Percentiles rank a stretch among this genome's conserved stretches.
These are phyloP conservation scores for Leuciscus waleckii DNA, from an alignment of 2,797 vertebrate species.

Conservation along the genomic window DNA sequence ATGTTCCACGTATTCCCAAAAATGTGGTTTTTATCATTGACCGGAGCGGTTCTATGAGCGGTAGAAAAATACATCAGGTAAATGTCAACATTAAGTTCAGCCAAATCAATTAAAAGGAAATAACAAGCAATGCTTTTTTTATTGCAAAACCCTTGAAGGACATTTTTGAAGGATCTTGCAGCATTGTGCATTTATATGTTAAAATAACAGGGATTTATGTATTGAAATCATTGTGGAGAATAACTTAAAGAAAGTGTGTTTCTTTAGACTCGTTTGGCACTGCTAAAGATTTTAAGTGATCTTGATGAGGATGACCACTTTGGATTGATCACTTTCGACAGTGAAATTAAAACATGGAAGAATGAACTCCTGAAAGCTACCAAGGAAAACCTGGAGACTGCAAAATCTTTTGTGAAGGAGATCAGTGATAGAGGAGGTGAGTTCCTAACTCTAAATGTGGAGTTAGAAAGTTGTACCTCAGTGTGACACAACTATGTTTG, in stretches of 20 bases:
- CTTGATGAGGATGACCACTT: constrained; percentile 85
- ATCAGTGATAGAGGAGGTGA: constrained; percentile 82
- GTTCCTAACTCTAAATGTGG: not conserved
- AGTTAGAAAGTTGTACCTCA: not conserved
- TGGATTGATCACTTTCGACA: constrained; percentile 83
- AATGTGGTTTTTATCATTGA: constrained; percentile 83
- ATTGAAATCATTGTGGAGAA: not conserved
- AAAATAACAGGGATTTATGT: not conserved
- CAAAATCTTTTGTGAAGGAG: constrained; percentile 72
- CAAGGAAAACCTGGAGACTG: constrained; percentile 70
- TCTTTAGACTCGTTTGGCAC: constrained; percentile 83
- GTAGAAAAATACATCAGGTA: constrained; percentile 80
- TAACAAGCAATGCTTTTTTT: not conserved
- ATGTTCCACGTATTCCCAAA: constrained; percentile 76
- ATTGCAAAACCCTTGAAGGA: not conserved
- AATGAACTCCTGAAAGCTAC: constrained; percentile 81
- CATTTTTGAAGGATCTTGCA: not conserved
- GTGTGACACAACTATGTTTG: not conserved
- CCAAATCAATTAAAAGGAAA: not conserved
- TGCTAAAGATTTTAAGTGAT: constrained; percentile 87
- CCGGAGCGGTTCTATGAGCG: constrained; percentile 79
- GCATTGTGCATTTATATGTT: not conserved
- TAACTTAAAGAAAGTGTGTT: not conserved
- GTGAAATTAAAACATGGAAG: constrained; percentile 75
- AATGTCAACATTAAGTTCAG: not conserved